phyloP scores from a whole-genome alignment of 1,140 invertebrate genomes.

The Microplitis demolitor region DNA sequence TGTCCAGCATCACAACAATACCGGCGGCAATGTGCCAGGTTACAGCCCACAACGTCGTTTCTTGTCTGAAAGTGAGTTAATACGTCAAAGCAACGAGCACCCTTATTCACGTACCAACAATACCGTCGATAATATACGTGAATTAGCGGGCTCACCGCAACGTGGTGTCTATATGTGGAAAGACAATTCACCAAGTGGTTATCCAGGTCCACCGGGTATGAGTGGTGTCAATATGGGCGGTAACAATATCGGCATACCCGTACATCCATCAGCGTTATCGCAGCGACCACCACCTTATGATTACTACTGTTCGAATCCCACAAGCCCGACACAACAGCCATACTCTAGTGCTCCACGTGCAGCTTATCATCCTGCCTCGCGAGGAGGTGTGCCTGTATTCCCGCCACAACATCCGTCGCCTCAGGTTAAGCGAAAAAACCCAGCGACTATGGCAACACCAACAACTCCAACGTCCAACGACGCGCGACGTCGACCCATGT shows the following conservation, averaged over 20 bases:
- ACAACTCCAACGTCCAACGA: constrained; percentile 57
- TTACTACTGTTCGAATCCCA: constrained; percentile 75
- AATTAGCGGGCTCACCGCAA: constrained; percentile 83
- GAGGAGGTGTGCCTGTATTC: constrained; percentile 72
- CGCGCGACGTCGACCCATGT: constrained; percentile 77
- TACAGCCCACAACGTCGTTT: constrained; percentile 81
- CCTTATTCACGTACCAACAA: constrained; percentile 62
- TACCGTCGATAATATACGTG: constrained; percentile 69
- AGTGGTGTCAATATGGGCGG: too few species aligned
- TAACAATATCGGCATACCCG: constrained; percentile 46
- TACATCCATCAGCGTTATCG: constrained; percentile 45
- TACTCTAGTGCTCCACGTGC: constrained; percentile 48
- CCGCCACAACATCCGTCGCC: constrained; percentile 68
- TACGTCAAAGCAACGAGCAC: constrained; percentile 69
- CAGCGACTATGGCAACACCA: constrained; percentile 55
- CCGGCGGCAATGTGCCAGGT: constrained; percentile 37
- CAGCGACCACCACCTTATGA: constrained; percentile 55
- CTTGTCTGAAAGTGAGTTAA: constrained; percentile 82
- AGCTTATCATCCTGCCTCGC: constrained; percentile 67
- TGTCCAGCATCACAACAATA: constrained; percentile 46
- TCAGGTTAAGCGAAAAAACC: constrained; percentile 67
- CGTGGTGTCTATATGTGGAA: constrained; percentile 85
- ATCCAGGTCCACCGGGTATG: constrained; percentile 41
- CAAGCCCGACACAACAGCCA: constrained; percentile 74
- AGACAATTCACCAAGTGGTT: constrained; percentile 68